Conservation (phyloP, 2,888 invertebrate species). For the Megalurothrips usitatus region DNA sequence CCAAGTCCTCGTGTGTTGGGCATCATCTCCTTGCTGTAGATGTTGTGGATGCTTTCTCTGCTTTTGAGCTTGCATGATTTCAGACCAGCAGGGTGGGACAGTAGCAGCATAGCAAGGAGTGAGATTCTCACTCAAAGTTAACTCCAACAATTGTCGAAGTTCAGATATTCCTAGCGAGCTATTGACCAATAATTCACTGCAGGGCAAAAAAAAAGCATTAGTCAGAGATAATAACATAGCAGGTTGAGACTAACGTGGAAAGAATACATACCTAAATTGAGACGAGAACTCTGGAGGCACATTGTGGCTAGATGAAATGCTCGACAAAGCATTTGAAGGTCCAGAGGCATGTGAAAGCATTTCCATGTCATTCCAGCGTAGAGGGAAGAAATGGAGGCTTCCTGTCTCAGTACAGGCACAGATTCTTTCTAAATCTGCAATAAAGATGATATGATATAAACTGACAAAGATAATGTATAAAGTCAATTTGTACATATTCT, state of each 20-base stretch:
- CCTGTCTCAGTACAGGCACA: slow-evolving; percentile 79
- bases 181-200: slow-evolving; percentile 42
- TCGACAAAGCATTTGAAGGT: background rate
- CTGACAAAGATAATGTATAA: slow-evolving; percentile 25
- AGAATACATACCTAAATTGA: background rate
- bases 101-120: slow-evolving; percentile 74
- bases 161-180: slow-evolving; percentile 44
- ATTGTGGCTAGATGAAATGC: background rate
- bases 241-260: background rate
- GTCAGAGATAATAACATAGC: background rate
- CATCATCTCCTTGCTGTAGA: slow-evolving; percentile 61
- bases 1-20: slow-evolving; percentile 80
- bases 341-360: background rate
- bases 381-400: slow-evolving; percentile 77
- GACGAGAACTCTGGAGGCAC: slow-evolving; percentile 6
- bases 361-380: slow-evolving; percentile 57
- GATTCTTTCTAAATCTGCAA: slow-evolving; percentile 68
- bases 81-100: slow-evolving; percentile 90
- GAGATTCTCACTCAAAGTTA: slow-evolving; percentile 71
- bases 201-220: slow-evolving; percentile 27
- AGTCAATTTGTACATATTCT: slow-evolving; percentile 20
- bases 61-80: slow-evolving; percentile 85
- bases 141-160: slow-evolving; percentile 62
- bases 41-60: slow-evolving; percentile 83
- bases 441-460: slow-evolving; percentile 17